Evolutionary conservation across 2,888 invertebrate species (phyloP).

Genomic region (Neoascia interrupta): DNA sequence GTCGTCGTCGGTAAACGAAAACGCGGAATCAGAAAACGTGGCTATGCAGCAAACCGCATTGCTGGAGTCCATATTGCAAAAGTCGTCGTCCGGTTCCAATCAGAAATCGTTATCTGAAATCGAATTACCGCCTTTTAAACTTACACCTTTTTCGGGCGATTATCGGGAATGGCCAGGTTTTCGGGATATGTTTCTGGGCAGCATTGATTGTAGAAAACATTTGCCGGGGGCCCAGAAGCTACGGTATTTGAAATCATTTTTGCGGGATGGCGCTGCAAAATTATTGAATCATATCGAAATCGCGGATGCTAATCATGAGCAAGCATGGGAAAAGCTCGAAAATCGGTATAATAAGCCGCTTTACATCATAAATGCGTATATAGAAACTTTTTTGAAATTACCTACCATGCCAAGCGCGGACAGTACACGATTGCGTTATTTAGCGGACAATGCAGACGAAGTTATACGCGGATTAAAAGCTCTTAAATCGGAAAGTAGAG

Average conservation of each 20-base stretch:
- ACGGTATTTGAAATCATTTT: constrained; percentile 1
- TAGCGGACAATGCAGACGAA: constrained; percentile 17
- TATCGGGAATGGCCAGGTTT: constrained; percentile 8
- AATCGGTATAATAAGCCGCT: constrained; percentile 3
- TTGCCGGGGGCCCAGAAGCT: constrained; percentile 1
- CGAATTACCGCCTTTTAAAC: not conserved
- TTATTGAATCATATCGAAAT: constrained; percentile 3
- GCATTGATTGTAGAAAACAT: not conserved
- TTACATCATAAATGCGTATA: constrained; percentile 6
- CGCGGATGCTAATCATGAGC: not conserved
- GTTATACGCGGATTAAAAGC: not conserved
- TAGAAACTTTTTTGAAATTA: constrained; percentile 14
- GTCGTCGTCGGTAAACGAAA: not conserved
- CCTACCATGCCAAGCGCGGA: not conserved
- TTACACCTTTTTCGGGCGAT: constrained; percentile 4
- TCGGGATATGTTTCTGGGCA: constrained; percentile 1
- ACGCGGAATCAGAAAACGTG: not conserved
- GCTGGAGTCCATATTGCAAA: not conserved
- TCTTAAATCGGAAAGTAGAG: not conserved
- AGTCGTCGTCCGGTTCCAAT: not conserved
- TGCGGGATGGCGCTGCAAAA: constrained; percentile 3
- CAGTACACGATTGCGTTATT: not conserved
- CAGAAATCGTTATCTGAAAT: not conserved
- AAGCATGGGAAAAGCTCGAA: constrained; percentile 13
- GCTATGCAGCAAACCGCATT: constrained; percentile 2